Evolutionary conservation across 2,888 invertebrate species (phyloP), one percentile per base, ranked within the genome.

Genomic region (Hyposoter dolosus): DNA sequence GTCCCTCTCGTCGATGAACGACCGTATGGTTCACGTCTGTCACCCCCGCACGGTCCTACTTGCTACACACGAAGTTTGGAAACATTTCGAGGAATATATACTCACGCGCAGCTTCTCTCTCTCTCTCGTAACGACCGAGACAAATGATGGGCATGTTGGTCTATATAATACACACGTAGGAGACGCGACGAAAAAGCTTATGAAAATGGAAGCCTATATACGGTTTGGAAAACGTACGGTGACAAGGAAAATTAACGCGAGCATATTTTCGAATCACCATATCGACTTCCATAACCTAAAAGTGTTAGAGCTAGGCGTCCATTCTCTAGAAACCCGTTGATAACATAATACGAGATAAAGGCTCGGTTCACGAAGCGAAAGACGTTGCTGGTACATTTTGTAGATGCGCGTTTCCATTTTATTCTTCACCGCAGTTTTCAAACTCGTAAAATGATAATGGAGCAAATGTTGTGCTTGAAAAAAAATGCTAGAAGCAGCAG

Each of bases 1-100:
- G 56, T 79, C 50, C 53, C 35, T 45, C 63, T 45, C 63, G 53
- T 17, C 19, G 60, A 28, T 63, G 47, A 40, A 63, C 28, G 65
- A 53, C 15, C 56, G 19, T 45, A 79, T 65, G 53, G 71, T 15
- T 28, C 28, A 45, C 32, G 53, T n/a, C 43, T 40, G 9, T 56
- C 43, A 12, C 28, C 15, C 35, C 3, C 35, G 5, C 50, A 43
- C 28, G 40, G 40, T 10, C 40, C 40, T 10, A 40, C 40, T 40
- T 0, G 10, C 40, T 40, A 40, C 5, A 10, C 40, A 40, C 19
- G 15, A 66, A 68, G 69, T 69, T 69, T 69, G 17, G 69, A 47
- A 23, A 69, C 6, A 28, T 32, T 69, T 28, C 19, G 47, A 47
- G 47, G 12, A 45, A 69, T 28, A 40, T 4, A 69, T 23, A 68